Percentiles rank a stretch among this genome's conserved stretches.
Evolutionary conservation across 1,140 invertebrate genomes (phyloP).

Genomic region (Sarcophaga bullata): DNA sequence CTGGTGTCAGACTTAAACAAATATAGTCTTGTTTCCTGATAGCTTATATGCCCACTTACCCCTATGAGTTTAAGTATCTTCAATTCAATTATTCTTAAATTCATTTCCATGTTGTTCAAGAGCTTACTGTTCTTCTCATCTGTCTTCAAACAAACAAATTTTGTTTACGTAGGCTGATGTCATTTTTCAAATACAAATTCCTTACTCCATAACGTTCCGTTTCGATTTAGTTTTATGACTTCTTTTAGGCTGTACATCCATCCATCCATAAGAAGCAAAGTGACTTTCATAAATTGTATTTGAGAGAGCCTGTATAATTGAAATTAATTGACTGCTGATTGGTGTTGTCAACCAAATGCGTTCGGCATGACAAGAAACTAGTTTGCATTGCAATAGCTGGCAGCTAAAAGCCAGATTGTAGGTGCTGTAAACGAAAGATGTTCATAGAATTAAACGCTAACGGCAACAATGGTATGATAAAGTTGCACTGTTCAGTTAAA

Average conservation of each 20-base stretch:
- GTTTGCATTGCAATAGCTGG: not conserved
- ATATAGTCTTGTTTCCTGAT: too few relatives aligned
- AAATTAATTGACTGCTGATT: slow-evolving; percentile 40
- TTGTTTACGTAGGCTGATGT: not conserved
- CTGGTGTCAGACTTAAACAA: too few relatives aligned
- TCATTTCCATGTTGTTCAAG: not conserved
- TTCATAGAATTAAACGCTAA: not conserved
- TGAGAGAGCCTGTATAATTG: slow-evolving; percentile 29
- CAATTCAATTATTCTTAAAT: too few relatives aligned
- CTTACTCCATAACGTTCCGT: not conserved
- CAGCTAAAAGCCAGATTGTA: not conserved
- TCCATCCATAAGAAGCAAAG: not conserved
- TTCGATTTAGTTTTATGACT: not conserved
- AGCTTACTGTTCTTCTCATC: not conserved
- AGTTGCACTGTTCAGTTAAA: not conserved
- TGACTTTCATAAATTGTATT: slow-evolving; percentile 40
- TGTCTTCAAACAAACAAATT: not conserved
- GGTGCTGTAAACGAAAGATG: not conserved
- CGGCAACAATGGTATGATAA: not conserved
- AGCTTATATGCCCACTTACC: too few relatives aligned
- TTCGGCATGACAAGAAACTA: not conserved
- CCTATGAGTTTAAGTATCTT: too few relatives aligned
- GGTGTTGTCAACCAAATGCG: slow-evolving; percentile 34
- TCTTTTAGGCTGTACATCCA: not conserved
- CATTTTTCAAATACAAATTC: not conserved